A percentile compares a stretch with the other conserved stretches of the same genome.
Conservation (phyloP, 2,113 vertebrate genomes). For the Prunella himalayana region DNA sequence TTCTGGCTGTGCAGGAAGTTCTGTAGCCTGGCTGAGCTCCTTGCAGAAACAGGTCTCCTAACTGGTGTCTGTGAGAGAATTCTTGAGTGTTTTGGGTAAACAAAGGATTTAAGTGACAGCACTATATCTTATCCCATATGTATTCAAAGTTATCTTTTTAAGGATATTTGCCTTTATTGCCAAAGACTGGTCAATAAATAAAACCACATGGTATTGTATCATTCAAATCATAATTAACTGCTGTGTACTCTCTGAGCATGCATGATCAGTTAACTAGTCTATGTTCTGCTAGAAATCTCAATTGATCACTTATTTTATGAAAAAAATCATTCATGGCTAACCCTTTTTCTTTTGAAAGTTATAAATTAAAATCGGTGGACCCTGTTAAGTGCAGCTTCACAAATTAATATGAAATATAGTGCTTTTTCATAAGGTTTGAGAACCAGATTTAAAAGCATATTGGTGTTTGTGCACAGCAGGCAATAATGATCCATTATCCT, state of each 20-base stretch:
- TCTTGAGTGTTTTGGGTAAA: background rate
- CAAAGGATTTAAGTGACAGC: background rate
- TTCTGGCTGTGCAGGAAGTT: background rate
- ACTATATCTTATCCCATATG: background rate
- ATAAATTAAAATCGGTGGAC: slow-evolving; percentile 77
- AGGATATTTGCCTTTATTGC: background rate
- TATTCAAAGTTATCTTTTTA: background rate
- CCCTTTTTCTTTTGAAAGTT: slow-evolving; percentile 30
- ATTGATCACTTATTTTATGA: background rate
- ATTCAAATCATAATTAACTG: background rate
- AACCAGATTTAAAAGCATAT: slow-evolving; percentile 98
- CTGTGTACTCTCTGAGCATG: background rate
- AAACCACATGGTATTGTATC: background rate
- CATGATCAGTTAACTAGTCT: background rate
- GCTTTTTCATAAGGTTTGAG: slow-evolving; percentile 82
- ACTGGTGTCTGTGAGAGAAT: background rate
- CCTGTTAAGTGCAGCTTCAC: slow-evolving; percentile 81
- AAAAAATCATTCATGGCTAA: background rate
- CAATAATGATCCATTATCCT: slow-evolving; percentile 98
- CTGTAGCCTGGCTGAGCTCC: background rate
- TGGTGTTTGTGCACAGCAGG: slow-evolving; percentile 93
- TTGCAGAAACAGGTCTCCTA: background rate
- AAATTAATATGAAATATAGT: slow-evolving; percentile 87
- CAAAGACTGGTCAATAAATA: background rate
- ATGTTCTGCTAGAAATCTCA: background rate